Conservation (phyloP, 2,113 vertebrate genomes). For the Calyptommatus sinebrachiatus region DNA sequence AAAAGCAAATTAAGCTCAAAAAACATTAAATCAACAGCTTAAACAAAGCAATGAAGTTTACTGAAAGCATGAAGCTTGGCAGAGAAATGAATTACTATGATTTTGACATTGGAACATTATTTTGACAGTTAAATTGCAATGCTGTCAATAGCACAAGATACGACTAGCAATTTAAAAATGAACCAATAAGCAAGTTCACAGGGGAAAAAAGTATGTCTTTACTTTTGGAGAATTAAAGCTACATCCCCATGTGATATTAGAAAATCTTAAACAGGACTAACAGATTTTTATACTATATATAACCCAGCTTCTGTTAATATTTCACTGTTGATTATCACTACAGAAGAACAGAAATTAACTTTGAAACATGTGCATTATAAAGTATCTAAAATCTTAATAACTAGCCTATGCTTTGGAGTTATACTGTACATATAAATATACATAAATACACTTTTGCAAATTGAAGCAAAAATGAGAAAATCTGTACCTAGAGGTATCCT, state of each 20-base stretch:
- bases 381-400: too few species aligned
- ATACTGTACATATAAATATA: too few species aligned
- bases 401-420: too few species aligned
- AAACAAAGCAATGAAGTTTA: not conserved
- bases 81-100: conserved; percentile 14
- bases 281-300: not conserved
- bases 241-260: not conserved
- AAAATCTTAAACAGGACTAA: not conserved
- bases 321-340: not conserved
- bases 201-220: not conserved
- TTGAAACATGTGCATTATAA: too few species aligned
- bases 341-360: not conserved
- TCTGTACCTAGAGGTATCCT: too few species aligned
- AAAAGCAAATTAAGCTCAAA: not conserved
- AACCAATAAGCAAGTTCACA: not conserved
- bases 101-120: conserved; percentile 1
- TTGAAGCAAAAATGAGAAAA: too few species aligned
- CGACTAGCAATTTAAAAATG: conserved; percentile 1
- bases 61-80: not conserved
- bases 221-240: not conserved
- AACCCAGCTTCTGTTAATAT: not conserved
- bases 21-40: not conserved
- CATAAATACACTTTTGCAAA: too few species aligned
- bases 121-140: conserved; percentile 23
- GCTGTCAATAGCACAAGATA: not conserved